Percentiles rank a stretch among this genome's conserved stretches.
Conservation (phyloP, 1,140 invertebrate species). For the Diachasmimorpha longicaudata region DNA sequence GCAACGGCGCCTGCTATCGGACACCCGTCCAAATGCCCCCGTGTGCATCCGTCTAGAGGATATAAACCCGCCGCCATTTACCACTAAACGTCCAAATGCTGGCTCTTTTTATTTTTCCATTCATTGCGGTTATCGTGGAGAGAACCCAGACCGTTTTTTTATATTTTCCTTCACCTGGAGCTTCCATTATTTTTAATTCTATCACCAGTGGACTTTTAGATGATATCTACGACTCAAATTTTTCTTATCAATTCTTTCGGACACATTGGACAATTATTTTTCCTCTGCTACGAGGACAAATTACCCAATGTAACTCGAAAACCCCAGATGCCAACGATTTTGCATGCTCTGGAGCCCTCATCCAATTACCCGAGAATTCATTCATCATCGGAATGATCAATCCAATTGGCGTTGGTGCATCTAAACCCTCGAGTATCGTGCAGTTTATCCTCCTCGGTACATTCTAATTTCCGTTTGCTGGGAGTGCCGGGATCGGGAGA, state of each 20-base stretch:
- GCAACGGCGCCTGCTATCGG: slow-evolving; percentile 31
- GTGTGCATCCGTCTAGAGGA: slow-evolving; percentile 12
- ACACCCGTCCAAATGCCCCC: slow-evolving; percentile 9
- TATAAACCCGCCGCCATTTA: background rate
- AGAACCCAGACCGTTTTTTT: too few species aligned
- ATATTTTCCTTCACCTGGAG: too few species aligned
- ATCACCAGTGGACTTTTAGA: too few species aligned
- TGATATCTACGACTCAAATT: too few species aligned
- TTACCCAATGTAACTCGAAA: too few species aligned
- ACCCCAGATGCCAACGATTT: background rate
- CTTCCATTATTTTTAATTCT: too few species aligned
- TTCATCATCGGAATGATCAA: background rate
- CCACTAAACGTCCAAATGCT: background rate
- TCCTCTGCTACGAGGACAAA: too few species aligned
- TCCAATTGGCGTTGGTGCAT: background rate
- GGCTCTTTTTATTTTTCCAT: background rate
- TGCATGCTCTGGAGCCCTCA: background rate
- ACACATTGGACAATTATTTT: too few species aligned
- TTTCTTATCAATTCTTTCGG: too few species aligned
- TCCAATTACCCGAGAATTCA: background rate
- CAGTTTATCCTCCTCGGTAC: background rate
- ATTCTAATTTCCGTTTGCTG: slow-evolving; percentile 3
- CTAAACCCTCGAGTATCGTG: background rate
- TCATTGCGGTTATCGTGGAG: too few species aligned
- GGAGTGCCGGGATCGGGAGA: background rate